Base-by-base conservation (phyloP, 1,140 invertebrate species). In the Mercenaria mercenaria region DNA sequence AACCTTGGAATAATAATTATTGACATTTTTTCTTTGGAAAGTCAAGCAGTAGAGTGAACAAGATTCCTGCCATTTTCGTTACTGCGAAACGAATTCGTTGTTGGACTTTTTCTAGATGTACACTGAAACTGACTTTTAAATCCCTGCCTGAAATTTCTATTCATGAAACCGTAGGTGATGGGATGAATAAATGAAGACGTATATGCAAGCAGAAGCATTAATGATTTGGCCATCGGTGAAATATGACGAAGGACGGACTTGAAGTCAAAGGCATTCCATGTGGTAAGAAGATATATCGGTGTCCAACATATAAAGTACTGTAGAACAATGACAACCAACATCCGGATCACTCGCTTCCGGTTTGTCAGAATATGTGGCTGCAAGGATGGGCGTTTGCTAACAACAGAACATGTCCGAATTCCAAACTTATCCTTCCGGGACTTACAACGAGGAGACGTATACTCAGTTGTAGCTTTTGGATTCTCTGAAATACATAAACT, bases 301-400 rank as follows among this genome's bases (percentile, higher is more conserved):
- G 98, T 98, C 98, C 98, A 99, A 95, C 98, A 99, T 20, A 99
- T 97, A 96, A 99, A 99, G 96, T 99, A 99, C 93, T 99, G 98
- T 43, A 98, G 95, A 15, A 99, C 98, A 1, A 99, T 97, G 2
- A 99, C 98, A 92, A 98, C 98, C 47, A 99, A 96, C 98, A 99
- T 99, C 91, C 98, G 97, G 47, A 99, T 98, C 18, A 99, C 98
- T 96, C 98, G 97, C 93, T 97, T 97, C 93, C 98, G 98, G 0
- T 97, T 97, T 92, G 97, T 97, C 64, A 98, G 97, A 92, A 79
- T 52, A 52, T 50, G 85, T 43, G 69, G 20, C 29, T 43, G 56
- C 34, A 29, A 3, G 1, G 67, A 72, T 8, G 59, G 59, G 26
- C 59, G n/a, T 64, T 64, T 64, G 26, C 59, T 64, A 1, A 8